These are phyloP conservation scores for Yponomeuta sedellus DNA, from an alignment of 2,888 invertebrate genomes.

Conservation along the genomic window DNA sequence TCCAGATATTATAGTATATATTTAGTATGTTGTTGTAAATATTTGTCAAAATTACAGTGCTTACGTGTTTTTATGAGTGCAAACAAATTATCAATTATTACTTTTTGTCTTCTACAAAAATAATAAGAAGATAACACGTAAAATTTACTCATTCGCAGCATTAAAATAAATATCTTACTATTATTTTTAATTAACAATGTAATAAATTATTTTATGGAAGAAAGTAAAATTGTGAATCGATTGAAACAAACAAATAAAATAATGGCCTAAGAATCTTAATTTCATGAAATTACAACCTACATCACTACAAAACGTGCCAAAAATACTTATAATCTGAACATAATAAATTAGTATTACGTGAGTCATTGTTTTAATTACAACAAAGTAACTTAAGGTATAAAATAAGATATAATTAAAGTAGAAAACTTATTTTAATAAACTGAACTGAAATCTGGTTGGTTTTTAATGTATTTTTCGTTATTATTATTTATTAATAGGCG, in stretches of 20 bases:
- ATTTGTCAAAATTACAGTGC: too few species aligned
- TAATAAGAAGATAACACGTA: too few species aligned
- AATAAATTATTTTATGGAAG: too few species aligned
- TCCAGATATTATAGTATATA: too few species aligned
- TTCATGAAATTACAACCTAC: neutral
- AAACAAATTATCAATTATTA: too few species aligned
- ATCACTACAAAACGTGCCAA: neutral
- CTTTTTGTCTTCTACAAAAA: too few species aligned
- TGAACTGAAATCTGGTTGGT: slow-evolving; percentile 32
- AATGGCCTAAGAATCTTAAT: neutral
- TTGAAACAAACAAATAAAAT: neutral
- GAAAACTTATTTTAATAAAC: slow-evolving; percentile 58
- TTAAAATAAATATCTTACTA: too few species aligned
- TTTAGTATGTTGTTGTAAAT: too few species aligned
- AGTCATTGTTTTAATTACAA: neutral
- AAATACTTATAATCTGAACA: neutral
- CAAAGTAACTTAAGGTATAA: neutral
- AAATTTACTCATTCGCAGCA: too few species aligned
- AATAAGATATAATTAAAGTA: neutral
- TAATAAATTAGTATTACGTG: neutral
- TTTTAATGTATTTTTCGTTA: slow-evolving; percentile 19
- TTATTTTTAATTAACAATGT: too few species aligned
- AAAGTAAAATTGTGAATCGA: too few species aligned
- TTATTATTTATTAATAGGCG: neutral
- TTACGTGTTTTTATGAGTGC: too few species aligned